A percentile compares a stretch with the other conserved stretches of the same genome.
Conservation (phyloP, 2,797 vertebrate species). For the Poliocrania exsul region DNA sequence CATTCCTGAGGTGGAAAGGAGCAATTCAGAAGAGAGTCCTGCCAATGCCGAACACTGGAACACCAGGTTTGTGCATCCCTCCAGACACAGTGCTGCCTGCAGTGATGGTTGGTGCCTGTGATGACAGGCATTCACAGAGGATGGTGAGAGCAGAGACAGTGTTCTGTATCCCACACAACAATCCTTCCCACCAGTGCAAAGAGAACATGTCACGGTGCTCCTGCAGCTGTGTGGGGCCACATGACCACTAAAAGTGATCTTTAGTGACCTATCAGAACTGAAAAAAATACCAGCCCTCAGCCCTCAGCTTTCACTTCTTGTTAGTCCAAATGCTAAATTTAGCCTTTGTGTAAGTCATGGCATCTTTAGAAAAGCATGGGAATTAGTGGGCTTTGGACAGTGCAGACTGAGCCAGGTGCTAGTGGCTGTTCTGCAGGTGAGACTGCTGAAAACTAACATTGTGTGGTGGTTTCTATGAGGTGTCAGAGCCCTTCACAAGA, state of each 20-base stretch:
- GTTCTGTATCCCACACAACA: not conserved
- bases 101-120: not conserved
- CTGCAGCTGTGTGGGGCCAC: not conserved
- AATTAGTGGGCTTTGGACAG: conserved; percentile 30
- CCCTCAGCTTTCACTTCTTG: conserved; percentile 28
- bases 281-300: conserved; percentile 19
- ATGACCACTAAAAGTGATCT: conserved; percentile 7
- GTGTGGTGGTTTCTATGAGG: not conserved
- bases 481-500: conserved; percentile 44
- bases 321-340: not conserved
- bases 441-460: conserved; percentile 16
- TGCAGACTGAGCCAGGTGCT: conserved; percentile 19
- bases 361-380: not conserved
- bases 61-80: not conserved
- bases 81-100: not conserved
- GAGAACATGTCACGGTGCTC: not conserved
- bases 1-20: not conserved
- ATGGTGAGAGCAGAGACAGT: fast-evolving
- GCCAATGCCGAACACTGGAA: not conserved
- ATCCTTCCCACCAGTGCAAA: not conserved
- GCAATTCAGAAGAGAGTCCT: not conserved
- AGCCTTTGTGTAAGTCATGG: not conserved
- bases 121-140: fast-evolving
- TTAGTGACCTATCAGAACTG: not conserved
- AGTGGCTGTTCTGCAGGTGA: conserved; percentile 34